These are phyloP conservation scores for Physeter macrocephalus DNA, from an alignment of 2,113 vertebrate genomes.

Conservation along the genomic window DNA sequence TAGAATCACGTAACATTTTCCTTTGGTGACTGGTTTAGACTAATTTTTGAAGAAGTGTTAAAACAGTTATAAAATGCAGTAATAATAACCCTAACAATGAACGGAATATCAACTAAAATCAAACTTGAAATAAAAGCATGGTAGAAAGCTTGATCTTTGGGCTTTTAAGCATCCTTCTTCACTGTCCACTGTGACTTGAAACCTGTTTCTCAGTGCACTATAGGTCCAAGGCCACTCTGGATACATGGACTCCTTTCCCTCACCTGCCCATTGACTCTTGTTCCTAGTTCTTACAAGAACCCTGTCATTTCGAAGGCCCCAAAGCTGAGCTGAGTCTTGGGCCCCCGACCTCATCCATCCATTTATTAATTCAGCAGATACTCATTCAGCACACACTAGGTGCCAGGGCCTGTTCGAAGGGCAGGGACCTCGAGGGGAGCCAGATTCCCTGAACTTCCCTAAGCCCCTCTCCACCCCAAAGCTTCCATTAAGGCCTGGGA, in stretches of 20 bases:
- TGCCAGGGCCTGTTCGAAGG: not conserved
- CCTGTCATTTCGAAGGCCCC: not conserved
- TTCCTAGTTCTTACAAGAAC: not conserved
- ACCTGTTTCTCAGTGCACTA: not conserved
- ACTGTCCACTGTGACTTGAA: not conserved
- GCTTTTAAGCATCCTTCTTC: not conserved
- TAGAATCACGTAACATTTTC: not conserved
- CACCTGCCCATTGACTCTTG: not conserved
- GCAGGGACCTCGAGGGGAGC: not conserved
- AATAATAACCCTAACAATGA: not conserved
- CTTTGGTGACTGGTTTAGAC: not conserved
- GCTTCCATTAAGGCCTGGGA: not conserved
- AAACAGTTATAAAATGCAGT: not conserved
- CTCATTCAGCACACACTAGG: not conserved
- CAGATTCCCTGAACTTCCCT: not conserved
- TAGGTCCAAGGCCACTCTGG: not conserved
- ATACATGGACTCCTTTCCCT: not conserved
- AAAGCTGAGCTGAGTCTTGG: not conserved
- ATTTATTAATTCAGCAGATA: not conserved
- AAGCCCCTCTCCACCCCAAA: rapidly evolving
- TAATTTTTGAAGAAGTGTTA: not conserved
- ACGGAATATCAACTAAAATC: not conserved
- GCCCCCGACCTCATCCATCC: not conserved
- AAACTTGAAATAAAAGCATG: not conserved
- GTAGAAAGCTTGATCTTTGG: not conserved